These are phyloP conservation scores for Bergia sp. DNA, from an alignment of 92 coral and sea anemone species.

Conservation along the genomic window DNA sequence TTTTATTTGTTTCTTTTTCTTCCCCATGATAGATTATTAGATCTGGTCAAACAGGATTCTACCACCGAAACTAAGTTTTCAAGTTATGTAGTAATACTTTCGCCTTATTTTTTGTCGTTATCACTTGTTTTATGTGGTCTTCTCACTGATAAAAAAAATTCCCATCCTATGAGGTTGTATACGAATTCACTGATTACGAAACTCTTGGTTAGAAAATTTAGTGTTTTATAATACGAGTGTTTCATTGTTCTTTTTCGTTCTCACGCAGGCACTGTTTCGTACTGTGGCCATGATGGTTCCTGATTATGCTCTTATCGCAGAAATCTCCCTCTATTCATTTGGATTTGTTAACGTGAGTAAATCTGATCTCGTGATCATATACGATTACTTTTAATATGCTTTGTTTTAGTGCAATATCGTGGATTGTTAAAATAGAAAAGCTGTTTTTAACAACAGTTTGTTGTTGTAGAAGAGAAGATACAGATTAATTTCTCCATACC, in stretches of 20 bases:
- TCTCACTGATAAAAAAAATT: not conserved
- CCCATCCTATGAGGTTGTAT: not conserved
- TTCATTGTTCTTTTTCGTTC: not conserved
- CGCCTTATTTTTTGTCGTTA: not conserved
- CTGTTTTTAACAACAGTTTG: too few relatives aligned
- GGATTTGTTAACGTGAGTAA: constrained; percentile 94
- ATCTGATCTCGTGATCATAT: not conserved
- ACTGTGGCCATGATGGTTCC: constrained; percentile 99
- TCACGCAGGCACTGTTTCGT: constrained; percentile 84
- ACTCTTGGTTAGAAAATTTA: too few relatives aligned
- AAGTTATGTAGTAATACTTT: too few relatives aligned
- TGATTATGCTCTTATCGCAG: constrained; percentile 96
- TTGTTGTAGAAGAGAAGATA: too few relatives aligned
- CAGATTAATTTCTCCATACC: too few relatives aligned
- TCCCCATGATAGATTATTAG: too few relatives aligned
- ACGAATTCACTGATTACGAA: too few relatives aligned
- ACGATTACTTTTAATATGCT: not conserved
- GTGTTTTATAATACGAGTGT: too few relatives aligned
- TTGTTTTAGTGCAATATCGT: too few relatives aligned
- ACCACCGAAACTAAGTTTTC: not conserved
- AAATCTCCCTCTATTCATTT: constrained; percentile 94
- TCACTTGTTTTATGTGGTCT: not conserved
- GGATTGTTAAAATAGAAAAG: too few relatives aligned
- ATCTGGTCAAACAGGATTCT: not conserved
- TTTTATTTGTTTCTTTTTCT: not conserved